Evolutionary conservation across 2,113 vertebrate genomes (phyloP).

Genomic region (Ranitomeya variabilis): DNA sequence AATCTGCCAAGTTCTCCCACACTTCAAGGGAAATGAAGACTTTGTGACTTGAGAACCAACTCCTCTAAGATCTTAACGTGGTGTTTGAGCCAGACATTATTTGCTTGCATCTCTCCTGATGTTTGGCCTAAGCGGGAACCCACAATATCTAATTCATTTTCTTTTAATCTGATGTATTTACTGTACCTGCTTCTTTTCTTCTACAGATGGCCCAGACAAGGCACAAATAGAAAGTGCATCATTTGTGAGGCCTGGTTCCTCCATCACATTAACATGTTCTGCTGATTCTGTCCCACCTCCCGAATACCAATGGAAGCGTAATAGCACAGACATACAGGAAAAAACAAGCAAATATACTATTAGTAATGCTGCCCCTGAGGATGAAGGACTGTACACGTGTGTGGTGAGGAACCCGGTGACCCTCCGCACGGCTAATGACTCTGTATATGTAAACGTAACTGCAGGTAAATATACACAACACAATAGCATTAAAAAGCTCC

Average conservation of each 20-base stretch:
- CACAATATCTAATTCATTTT: background rate
- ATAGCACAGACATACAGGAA: background rate
- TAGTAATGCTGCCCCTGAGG: background rate
- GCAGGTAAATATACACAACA: background rate
- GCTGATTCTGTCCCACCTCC: constrained; percentile 30
- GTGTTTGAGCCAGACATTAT: too few relatives aligned
- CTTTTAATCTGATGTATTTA: background rate
- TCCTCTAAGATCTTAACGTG: too few relatives aligned
- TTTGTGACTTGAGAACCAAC: too few relatives aligned
- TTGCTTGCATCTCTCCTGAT: too few relatives aligned
- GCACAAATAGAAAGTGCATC: background rate
- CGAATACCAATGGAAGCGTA: constrained; percentile 10
- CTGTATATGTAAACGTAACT: background rate
- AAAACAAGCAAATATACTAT: background rate
- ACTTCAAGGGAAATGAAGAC: too few relatives aligned
- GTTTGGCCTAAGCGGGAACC: too few relatives aligned
- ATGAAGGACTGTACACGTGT: constrained; percentile 15
- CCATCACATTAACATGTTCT: constrained; percentile 19
- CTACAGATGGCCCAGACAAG: constrained; percentile 39
- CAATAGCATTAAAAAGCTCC: too few relatives aligned
- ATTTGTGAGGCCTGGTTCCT: background rate
- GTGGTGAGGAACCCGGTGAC: constrained; percentile 20
- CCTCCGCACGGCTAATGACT: background rate
- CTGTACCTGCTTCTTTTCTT: background rate
- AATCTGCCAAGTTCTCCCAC: too few relatives aligned